Conservation (phyloP, 2,797 vertebrate genomes). For the Poecilia velifera region DNA sequence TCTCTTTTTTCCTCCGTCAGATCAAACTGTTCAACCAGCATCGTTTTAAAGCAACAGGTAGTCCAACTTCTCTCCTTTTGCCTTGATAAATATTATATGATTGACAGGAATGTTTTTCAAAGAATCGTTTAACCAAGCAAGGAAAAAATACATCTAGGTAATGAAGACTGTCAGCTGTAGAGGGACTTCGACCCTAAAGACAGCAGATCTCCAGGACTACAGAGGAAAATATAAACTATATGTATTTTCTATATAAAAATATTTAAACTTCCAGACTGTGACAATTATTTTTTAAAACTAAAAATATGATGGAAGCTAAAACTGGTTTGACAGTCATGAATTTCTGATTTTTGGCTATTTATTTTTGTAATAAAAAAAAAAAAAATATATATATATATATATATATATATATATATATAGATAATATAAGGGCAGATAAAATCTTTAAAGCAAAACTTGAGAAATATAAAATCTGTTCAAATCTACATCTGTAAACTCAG, state of each 20-base stretch:
- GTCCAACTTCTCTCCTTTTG: not conserved
- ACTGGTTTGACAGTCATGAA: not conserved
- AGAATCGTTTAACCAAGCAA: not conserved
- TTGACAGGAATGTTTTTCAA: not conserved
- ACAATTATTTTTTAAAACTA: not conserved
- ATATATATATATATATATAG: too few relatives aligned
- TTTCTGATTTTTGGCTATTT: not conserved
- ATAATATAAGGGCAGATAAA: not conserved
- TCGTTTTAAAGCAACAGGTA: not conserved
- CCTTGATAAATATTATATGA: not conserved
- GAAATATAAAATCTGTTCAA: not conserved
- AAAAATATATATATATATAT: too few relatives aligned
- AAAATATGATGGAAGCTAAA: not conserved
- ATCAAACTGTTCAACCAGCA: not conserved
- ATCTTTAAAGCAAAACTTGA: not conserved
- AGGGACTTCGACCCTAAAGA: not conserved
- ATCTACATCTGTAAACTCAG: not conserved
- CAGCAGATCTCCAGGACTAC: not conserved
- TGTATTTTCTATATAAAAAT: too few relatives aligned
- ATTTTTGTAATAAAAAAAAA: too few relatives aligned
- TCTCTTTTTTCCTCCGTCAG: not conserved
- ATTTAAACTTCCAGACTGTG: not conserved
- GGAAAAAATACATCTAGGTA: not conserved
- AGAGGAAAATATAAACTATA: not conserved
- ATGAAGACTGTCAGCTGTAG: not conserved